Percentiles rank a stretch among this genome's conserved stretches.
These are phyloP conservation scores for Saccostrea cuccullata DNA, from an alignment of 1,140 invertebrate species.

Conservation along the genomic window DNA sequence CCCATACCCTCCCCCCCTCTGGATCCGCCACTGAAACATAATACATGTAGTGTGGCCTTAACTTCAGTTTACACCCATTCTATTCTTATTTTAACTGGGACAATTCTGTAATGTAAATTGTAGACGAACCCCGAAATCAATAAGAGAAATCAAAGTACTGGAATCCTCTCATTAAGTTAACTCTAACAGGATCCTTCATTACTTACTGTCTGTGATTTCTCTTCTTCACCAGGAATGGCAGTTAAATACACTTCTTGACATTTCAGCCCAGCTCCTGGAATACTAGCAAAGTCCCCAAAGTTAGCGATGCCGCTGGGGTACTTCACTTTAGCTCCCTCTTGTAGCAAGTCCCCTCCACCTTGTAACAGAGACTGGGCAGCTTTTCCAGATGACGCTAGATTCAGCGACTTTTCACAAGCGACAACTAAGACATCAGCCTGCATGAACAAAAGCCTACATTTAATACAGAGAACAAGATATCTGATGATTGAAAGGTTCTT, in stretches of 20 bases:
- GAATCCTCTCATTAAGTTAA: too few species aligned
- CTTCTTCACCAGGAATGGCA: conserved; percentile 11
- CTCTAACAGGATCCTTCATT: not conserved
- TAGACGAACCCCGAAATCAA: too few species aligned
- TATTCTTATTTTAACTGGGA: not conserved
- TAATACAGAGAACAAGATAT: not conserved
- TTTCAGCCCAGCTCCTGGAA: not conserved
- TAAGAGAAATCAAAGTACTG: too few species aligned
- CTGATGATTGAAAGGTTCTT: too few species aligned
- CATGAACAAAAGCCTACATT: not conserved
- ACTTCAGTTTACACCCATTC: too few species aligned
- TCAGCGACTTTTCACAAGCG: not conserved
- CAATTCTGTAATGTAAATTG: not conserved
- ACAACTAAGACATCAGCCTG: conserved; percentile 41
- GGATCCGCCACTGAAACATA: too few species aligned
- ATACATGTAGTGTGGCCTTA: too few species aligned
- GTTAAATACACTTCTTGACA: conserved; percentile 43
- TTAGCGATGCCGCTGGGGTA: conserved; percentile 39
- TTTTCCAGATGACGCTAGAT: not conserved
- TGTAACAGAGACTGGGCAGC: conserved; percentile 9
- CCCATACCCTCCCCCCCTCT: too few species aligned
- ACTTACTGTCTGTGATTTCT: not conserved
- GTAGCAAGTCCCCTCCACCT: not conserved
- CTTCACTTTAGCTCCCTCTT: conserved; percentile 30
- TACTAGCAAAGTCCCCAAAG: conserved; percentile 35